Evolutionary conservation across 2,113 vertebrate genomes (phyloP).

Genomic region (Mus pahari): DNA sequence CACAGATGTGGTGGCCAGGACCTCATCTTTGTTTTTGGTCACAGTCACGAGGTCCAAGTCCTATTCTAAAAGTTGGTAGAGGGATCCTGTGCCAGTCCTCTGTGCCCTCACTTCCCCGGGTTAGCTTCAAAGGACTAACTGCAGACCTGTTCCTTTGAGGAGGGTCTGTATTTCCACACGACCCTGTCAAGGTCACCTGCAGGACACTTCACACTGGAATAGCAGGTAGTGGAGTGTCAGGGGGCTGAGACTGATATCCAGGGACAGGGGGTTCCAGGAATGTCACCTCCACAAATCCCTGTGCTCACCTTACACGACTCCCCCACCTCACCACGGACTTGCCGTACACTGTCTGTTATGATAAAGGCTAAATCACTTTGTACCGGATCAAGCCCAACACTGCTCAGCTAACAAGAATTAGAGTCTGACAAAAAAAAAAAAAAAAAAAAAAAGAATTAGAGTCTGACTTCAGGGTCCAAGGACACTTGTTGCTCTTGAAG

Average conservation of each 20-base stretch:
- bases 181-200: background rate
- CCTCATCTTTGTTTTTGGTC: background rate
- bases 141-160: constrained; percentile 24
- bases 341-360: background rate
- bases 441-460: too few relatives aligned
- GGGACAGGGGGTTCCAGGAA: background rate
- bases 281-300: background rate
- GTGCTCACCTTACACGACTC: background rate
- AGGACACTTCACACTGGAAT: background rate
- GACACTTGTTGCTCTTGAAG: background rate
- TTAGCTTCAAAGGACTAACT: constrained; percentile 56
- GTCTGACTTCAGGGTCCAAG: background rate
- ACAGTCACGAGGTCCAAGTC: background rate
- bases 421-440: too few relatives aligned
- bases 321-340: too few relatives aligned
- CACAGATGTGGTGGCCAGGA: too few relatives aligned
- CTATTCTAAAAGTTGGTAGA: background rate
- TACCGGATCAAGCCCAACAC: background rate
- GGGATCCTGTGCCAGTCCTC: background rate
- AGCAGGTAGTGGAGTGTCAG: background rate
- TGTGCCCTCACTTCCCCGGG: background rate
- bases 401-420: background rate
- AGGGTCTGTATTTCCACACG: constrained; percentile 35
- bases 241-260: background rate
- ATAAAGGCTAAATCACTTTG: accelerated